A percentile compares a stretch with the other conserved stretches of the same genome.
Conservation (phyloP, 2,797 vertebrate species). For the Gymnocypris eckloni region DNA sequence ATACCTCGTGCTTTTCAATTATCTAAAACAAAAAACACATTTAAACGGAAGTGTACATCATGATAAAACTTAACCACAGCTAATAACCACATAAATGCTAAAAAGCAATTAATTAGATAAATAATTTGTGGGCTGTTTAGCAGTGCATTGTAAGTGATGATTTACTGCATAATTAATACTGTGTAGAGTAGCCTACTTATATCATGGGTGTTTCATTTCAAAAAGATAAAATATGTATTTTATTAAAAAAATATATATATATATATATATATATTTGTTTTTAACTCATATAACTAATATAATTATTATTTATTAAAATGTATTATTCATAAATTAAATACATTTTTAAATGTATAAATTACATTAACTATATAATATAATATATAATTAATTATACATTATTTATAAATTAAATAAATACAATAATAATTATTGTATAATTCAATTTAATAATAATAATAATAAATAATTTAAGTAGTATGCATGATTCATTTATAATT, state of each 20-base stretch:
- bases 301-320: neutral
- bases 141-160: neutral
- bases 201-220: neutral
- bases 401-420: neutral
- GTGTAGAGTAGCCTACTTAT: neutral
- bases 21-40: conserved; percentile 17
- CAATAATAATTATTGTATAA: neutral
- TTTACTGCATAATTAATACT: neutral
- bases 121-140: neutral
- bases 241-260: neutral
- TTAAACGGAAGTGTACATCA: neutral
- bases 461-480: neutral
- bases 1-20: neutral
- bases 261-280: neutral
- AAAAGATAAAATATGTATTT: neutral
- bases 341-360: neutral
- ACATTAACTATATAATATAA: neutral
- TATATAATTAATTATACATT: neutral
- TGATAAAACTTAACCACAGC: conserved; percentile 3
- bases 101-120: neutral
- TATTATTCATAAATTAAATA: neutral
- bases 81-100: neutral
- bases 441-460: too few relatives aligned
- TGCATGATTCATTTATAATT: neutral
- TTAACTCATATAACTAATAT: neutral